A percentile compares a stretch with the other conserved stretches of the same genome.
Evolutionary conservation across 2,888 invertebrate genomes (phyloP).

Genomic region (Keiferia lycopersicella): DNA sequence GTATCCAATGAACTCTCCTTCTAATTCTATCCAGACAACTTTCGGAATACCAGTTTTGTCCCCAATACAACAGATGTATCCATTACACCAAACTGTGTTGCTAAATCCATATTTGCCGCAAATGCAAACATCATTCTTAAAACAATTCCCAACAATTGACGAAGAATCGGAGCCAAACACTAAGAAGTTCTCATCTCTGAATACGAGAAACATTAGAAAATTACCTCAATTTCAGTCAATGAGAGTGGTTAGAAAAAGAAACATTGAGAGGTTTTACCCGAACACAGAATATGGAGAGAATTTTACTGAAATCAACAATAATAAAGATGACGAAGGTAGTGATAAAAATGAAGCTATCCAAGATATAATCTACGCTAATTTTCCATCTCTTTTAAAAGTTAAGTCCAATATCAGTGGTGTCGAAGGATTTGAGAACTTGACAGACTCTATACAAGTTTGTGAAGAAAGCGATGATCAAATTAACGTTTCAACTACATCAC

Average conservation of each 20-base stretch:
- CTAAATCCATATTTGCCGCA: slow-evolving; percentile 69
- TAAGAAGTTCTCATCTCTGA: slow-evolving; percentile 71
- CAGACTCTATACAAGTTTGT: slow-evolving; percentile 85
- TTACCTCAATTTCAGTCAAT: slow-evolving; percentile 73
- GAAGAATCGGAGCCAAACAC: slow-evolving; percentile 63
- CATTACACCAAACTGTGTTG: slow-evolving; percentile 69
- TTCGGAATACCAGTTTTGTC: slow-evolving; percentile 70
- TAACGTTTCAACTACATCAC: slow-evolving; percentile 67
- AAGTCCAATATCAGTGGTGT: slow-evolving; percentile 68
- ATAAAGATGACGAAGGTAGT: slow-evolving; percentile 54
- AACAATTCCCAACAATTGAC: slow-evolving; percentile 69
- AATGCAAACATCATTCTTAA: slow-evolving; percentile 68
- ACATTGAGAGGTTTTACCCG: slow-evolving; percentile 76
- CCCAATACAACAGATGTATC: slow-evolving; percentile 73
- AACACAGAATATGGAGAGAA: slow-evolving; percentile 75
- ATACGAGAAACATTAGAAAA: slow-evolving; percentile 65
- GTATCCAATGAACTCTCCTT: slow-evolving; percentile 52
- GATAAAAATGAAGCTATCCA: slow-evolving; percentile 45
- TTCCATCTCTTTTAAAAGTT: slow-evolving; percentile 60
- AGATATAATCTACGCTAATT: slow-evolving; percentile 72
- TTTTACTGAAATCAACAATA: slow-evolving; percentile 74
- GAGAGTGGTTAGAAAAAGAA: slow-evolving; percentile 70
- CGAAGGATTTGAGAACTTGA: slow-evolving; percentile 83
- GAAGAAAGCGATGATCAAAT: slow-evolving; percentile 70
- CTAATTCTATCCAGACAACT: slow-evolving; percentile 48